phyloP scores from a whole-genome alignment of 2,113 vertebrate species.

The Syrrhaptes paradoxus region DNA sequence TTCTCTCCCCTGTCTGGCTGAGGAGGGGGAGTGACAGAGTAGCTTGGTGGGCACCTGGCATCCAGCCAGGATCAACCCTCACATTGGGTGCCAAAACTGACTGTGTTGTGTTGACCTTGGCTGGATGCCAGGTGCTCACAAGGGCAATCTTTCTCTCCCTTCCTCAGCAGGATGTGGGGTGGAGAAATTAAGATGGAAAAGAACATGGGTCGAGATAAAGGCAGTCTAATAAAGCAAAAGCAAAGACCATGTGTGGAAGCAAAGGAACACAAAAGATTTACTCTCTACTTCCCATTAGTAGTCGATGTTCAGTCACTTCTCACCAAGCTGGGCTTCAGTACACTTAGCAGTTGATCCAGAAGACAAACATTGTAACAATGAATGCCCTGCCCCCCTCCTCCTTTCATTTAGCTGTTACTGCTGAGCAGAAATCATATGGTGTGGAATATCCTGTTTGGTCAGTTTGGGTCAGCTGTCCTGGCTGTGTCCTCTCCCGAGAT shows the following conservation, averaged over 20 bases:
- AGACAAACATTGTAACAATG: background rate
- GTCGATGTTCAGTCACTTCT: too few species aligned
- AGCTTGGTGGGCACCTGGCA: background rate
- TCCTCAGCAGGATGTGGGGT: background rate
- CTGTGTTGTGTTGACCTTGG: background rate
- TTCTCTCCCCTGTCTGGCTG: background rate
- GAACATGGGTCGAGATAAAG: background rate
- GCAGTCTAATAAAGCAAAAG: background rate
- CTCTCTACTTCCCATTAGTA: background rate
- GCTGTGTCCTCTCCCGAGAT: background rate
- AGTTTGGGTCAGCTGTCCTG: background rate
- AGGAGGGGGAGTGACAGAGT: background rate
- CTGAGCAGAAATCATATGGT: too few species aligned
- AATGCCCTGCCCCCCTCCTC: background rate
- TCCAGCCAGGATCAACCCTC: background rate
- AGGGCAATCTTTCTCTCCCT: too few species aligned
- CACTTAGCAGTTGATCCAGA: accelerated
- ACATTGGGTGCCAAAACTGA: background rate
- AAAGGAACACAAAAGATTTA: background rate
- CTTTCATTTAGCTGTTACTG: background rate
- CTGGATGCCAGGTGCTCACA: background rate
- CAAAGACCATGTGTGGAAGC: accelerated
- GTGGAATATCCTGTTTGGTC: background rate
- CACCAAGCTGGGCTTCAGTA: background rate
- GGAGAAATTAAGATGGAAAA: background rate